A percentile compares a stretch with the other conserved stretches of the same genome.
Conservation (phyloP, 1,140 invertebrate genomes). For the Wasmannia auropunctata region DNA sequence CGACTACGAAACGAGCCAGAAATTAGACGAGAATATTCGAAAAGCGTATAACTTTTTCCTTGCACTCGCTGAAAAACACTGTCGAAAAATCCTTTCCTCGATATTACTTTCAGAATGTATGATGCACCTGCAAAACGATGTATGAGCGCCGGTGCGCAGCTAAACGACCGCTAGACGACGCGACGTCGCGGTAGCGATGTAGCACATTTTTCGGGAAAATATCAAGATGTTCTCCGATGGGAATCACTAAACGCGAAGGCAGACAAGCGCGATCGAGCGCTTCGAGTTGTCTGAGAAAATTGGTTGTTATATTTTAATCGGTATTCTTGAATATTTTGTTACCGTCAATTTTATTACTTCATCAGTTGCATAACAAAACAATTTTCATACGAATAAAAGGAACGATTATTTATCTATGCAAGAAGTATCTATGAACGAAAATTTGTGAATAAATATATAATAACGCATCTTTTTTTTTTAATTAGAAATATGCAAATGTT, state of each 20-base stretch:
- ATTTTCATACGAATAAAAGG: neutral
- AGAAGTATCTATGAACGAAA: neutral
- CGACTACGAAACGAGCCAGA: slow-evolving; percentile 24
- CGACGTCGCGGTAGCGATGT: neutral
- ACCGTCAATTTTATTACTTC: neutral
- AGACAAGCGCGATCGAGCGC: neutral
- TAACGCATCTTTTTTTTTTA: neutral
- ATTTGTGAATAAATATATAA: neutral
- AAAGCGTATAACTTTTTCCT: slow-evolving; percentile 25
- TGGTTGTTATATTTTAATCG: neutral
- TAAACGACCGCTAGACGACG: neutral
- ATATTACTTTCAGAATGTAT: neutral
- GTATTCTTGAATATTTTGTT: neutral
- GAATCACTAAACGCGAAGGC: neutral
- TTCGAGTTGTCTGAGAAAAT: neutral
- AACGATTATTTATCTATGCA: neutral
- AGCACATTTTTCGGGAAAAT: slow-evolving; percentile 1
- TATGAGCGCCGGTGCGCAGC: neutral
- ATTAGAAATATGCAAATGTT: neutral
- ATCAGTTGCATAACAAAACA: neutral
- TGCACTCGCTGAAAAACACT: neutral
- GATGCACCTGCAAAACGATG: neutral
- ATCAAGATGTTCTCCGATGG: too few species aligned
- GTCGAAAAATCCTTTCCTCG: slow-evolving; percentile 9
- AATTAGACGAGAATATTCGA: slow-evolving; percentile 46